A percentile compares a stretch with the other conserved stretches of the same genome.
Conservation (phyloP, 2,888 invertebrate genomes). For the Mylabris sibirica region DNA sequence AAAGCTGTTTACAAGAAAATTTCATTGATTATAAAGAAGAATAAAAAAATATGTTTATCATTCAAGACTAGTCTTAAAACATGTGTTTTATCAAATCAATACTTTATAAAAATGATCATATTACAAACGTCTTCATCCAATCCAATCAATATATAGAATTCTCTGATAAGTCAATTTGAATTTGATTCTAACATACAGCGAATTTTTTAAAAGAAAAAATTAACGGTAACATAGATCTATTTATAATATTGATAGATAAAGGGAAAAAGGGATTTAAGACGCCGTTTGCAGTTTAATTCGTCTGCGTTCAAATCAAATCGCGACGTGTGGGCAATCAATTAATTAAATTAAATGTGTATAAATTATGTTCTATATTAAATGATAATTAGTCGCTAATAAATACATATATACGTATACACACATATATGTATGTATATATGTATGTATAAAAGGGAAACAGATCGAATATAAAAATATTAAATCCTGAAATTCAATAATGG, state of each 20-base stretch:
- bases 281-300: slow-evolving; percentile 40
- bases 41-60: neutral
- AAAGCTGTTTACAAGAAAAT: neutral
- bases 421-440: neutral
- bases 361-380: slow-evolving; percentile 38
- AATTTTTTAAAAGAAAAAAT: neutral
- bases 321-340: slow-evolving; percentile 53
- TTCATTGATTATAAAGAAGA: no score
- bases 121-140: no score
- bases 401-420: neutral
- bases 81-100: no score
- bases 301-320: slow-evolving; percentile 40
- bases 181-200: no score
- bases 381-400: neutral
- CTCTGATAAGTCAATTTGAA: neutral
- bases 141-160: no score
- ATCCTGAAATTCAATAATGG: slow-evolving; percentile 7
- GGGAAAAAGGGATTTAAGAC: neutral
- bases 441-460: neutral
- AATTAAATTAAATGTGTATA: slow-evolving; percentile 45
- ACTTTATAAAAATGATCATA: neutral
- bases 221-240: neutral
- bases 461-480: neutral
- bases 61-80: neutral
- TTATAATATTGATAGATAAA: neutral